Evolutionary conservation across 2,888 invertebrate genomes (phyloP).

Genomic region (Drosophila acutilabella): DNA sequence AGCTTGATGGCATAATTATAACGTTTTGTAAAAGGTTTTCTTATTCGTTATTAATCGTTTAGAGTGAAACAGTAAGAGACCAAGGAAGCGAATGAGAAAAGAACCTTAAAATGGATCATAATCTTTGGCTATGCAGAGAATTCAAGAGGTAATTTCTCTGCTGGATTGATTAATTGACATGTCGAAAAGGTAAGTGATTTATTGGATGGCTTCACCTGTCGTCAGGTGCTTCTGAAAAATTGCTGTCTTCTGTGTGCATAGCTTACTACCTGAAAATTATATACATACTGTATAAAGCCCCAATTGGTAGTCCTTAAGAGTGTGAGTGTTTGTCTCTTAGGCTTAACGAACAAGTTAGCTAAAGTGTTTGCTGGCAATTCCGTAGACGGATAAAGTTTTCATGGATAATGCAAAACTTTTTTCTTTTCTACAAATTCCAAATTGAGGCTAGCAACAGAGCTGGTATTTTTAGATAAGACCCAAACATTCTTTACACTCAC

Average conservation of each 20-base stretch:
- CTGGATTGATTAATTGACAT: conserved; percentile 61
- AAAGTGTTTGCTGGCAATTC: conserved; percentile 48
- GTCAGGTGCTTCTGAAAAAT: conserved; percentile 21
- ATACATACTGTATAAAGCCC: conserved; percentile 10
- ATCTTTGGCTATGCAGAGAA: conserved; percentile 3
- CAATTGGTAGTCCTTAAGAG: conserved; percentile 58
- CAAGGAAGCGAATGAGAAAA: neutral
- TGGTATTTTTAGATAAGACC: conserved; percentile 67
- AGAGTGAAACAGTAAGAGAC: neutral
- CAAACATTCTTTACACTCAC: conserved; percentile 24
- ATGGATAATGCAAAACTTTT: conserved; percentile 49
- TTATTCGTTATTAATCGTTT: conserved; percentile 56
- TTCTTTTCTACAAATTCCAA: conserved; percentile 42
- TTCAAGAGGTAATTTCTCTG: conserved; percentile 15
- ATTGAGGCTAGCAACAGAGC: conserved; percentile 54
- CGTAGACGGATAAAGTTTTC: conserved; percentile 61
- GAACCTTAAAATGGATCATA: conserved; percentile 10
- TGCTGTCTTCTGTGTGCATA: neutral
- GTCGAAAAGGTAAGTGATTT: conserved; percentile 56
- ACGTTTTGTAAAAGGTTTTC: conserved; percentile 35
- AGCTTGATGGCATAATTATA: conserved; percentile 66
- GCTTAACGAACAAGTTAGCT: conserved; percentile 38
- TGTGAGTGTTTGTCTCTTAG: conserved; percentile 24
- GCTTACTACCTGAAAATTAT: neutral
- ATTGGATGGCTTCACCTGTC: conserved; percentile 58